These are phyloP conservation scores for Drosophila atroscutellata DNA, from an alignment of 2,888 invertebrate genomes.

Conservation along the genomic window DNA sequence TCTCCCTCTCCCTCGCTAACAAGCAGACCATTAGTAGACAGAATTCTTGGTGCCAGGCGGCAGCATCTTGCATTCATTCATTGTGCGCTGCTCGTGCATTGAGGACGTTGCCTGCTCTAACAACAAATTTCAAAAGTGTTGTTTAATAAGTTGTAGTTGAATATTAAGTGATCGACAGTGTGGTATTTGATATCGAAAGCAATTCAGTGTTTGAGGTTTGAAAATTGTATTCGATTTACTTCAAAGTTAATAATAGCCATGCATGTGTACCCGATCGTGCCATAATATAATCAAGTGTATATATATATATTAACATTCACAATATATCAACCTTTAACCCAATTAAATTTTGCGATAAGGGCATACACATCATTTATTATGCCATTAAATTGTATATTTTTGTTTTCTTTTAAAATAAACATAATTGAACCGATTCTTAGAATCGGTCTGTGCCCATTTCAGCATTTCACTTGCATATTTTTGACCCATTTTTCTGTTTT, in stretches of 20 bases:
- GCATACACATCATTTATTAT: conserved; percentile 17
- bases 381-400: conserved; percentile 19
- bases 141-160: not conserved
- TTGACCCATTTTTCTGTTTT: conserved; percentile 63
- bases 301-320: conserved; percentile 47
- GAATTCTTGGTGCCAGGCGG: conserved; percentile 31
- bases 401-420: not conserved
- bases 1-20: not conserved
- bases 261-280: not conserved
- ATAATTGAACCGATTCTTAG: conserved; percentile 9
- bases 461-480: conserved; percentile 59
- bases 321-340: conserved; percentile 82
- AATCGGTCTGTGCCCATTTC: conserved; percentile 33
- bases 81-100: conserved; percentile 59
- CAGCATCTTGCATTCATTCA: conserved; percentile 67
- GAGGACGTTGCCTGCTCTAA: conserved; percentile 57
- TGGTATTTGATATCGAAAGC: conserved; percentile 2
- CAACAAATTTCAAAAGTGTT: conserved; percentile 25
- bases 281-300: conserved; percentile 24
- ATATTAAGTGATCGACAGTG: not conserved
- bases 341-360: conserved; percentile 67
- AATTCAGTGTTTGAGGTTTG: conserved; percentile 10
- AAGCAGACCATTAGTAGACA: conserved; percentile 35
- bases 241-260: no score
- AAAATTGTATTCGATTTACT: not conserved